Evolutionary conservation across 2,888 invertebrate species (phyloP).

Genomic region (Malthinus flaveolus): DNA sequence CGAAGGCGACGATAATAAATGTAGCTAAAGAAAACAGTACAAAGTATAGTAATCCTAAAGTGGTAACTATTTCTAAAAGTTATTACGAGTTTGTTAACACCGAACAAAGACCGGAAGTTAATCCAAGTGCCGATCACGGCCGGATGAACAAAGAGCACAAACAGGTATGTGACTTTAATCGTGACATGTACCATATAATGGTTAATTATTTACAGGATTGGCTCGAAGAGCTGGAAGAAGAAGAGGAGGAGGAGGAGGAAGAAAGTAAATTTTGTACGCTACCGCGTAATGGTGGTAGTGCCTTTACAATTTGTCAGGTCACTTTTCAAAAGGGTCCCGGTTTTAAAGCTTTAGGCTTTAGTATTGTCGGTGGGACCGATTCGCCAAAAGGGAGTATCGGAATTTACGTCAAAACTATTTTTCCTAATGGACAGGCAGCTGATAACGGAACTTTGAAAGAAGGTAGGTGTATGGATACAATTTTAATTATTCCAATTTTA

Average conservation of each 20-base stretch:
- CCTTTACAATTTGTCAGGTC: slow-evolving; percentile 60
- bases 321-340: slow-evolving; percentile 80
- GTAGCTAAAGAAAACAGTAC: slow-evolving; percentile 36
- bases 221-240: slow-evolving; percentile 53
- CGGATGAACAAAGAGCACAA: slow-evolving; percentile 42
- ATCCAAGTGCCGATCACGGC: slow-evolving; percentile 42
- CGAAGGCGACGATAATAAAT: slow-evolving; percentile 39
- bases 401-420: slow-evolving; percentile 86
- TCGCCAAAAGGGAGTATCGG: slow-evolving; percentile 86
- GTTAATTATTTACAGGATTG: slow-evolving; percentile 36
- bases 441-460: slow-evolving; percentile 78
- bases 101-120: slow-evolving; percentile 49
- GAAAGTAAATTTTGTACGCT: slow-evolving; percentile 64
- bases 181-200: slow-evolving; percentile 10
- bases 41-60: slow-evolving; percentile 40
- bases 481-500: background rate
- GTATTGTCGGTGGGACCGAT: slow-evolving; percentile 86
- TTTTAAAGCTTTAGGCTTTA: slow-evolving; percentile 84
- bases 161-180: slow-evolving; percentile 41
- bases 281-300: slow-evolving; percentile 59
- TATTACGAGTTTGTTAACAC: slow-evolving; percentile 47
- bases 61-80: slow-evolving; percentile 46
- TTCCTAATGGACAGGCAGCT: slow-evolving; percentile 83
- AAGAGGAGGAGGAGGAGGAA: slow-evolving; percentile 57
- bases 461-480: slow-evolving; percentile 59